Evolutionary conservation across 2,888 invertebrate species (phyloP), one percentile per base, ranked within the genome.

Genomic region (Eupithecia dodoneata): DNA sequence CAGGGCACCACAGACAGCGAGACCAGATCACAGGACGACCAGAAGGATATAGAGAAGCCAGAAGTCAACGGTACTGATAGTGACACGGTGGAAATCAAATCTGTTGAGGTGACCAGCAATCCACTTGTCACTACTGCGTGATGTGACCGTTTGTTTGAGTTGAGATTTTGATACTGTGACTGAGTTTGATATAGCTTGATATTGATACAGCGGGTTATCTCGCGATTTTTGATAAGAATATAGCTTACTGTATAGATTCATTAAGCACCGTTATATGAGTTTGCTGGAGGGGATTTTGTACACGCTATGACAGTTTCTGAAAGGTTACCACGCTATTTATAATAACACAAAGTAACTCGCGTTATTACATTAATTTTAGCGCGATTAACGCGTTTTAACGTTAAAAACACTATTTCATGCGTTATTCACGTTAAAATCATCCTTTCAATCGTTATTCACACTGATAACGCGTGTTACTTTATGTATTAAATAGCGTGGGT

Each of bases 121-220:
- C 85, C 89, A 0, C 63, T 90, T 0, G 87, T 88, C 0, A 89
- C 91, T 3, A 87, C 91, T 0, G 92, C 93, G 91, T 93, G 93
- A 92, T 45, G 45, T 44, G 86, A 78, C 88, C 7, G 12, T 7
- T 30, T 65, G 42, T 44, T 66, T 55, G 72, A 55, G 70, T 63
- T 63, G 55, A 18, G 47, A 45, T 71, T 67, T 78, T 73, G 75
- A 15, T 55, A 41, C 6, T 47, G 30, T 41, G 67, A 69, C 44
- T 69, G 67, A 41, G 15, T 67, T 67, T 65, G 1, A n/a, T 66
- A 42, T 6, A 41, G 13, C 9, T 7, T 30, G 30, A n/a, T n/a
- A 9, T 42, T 9, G 3, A n/a, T n/a, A 55, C 42, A 4, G 41
- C 10, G 13, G 45, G 44, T 18, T 59, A 10, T 9, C 18, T 55